A percentile compares a stretch with the other conserved stretches of the same genome.
phyloP scores from a whole-genome alignment of 2,113 vertebrate species.

The Pluvialis apricaria region DNA sequence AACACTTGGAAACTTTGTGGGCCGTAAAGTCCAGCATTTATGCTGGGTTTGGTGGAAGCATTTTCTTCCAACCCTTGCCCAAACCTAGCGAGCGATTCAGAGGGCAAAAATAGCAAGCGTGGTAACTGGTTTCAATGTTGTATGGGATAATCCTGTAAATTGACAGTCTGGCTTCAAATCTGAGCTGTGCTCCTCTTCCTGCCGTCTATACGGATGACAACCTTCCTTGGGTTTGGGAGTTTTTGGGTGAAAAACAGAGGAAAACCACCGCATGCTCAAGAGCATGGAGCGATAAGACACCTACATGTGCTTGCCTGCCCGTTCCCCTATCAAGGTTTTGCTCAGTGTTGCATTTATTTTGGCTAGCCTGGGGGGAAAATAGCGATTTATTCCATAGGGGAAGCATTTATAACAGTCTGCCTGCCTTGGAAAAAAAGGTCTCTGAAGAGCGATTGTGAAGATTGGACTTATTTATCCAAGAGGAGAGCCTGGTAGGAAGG shows the following conservation, averaged over 20 bases:
- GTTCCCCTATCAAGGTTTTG: neutral
- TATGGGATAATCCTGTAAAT: neutral
- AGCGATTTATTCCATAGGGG: neutral
- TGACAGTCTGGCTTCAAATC: neutral
- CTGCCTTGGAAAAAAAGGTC: neutral
- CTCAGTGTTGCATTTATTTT: neutral
- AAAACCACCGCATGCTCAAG: neutral
- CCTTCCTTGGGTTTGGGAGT: neutral
- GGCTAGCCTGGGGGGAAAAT: neutral
- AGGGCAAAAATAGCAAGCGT: fast-evolving
- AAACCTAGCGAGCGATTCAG: neutral
- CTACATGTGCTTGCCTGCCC: neutral
- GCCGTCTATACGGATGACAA: fast-evolving
- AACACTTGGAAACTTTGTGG: fast-evolving
- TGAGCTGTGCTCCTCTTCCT: neutral
- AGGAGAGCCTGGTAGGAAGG: neutral
- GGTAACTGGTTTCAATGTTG: fast-evolving
- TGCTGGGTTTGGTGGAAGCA: fast-evolving
- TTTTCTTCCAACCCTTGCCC: neutral
- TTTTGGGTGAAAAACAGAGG: neutral
- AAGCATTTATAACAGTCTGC: neutral
- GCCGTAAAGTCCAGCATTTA: neutral
- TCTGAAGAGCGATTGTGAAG: neutral
- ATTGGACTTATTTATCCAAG: neutral
- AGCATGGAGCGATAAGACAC: neutral